Base-by-base conservation (phyloP, 2,888 invertebrate species). In the Hydrotaea diabolus region DNA sequence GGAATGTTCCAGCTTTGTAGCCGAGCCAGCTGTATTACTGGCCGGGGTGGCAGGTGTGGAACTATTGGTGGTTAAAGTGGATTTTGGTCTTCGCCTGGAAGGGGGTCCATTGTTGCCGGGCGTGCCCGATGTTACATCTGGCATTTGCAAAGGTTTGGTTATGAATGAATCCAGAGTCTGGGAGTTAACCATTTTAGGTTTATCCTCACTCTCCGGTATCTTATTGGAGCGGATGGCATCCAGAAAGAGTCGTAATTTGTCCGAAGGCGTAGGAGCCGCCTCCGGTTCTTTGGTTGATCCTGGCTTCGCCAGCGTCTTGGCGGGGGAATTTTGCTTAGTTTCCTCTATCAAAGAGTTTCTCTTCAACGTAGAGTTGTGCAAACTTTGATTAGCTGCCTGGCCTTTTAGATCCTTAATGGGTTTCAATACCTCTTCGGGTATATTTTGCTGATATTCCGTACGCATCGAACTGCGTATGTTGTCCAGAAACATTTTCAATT, bases 221-320 rank as follows among this genome's bases (percentile, higher is more conserved):
- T 92, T 92, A 86, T 92, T 92, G 15, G 92, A 89, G 19, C 92
- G 91, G 86, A 92, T 92, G 9, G 92, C 92, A 85, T 92, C 92
- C 8, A 92, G 87, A 83, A 92, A 92, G 57, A 92, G 89, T 31
- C 92, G 88, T 77, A 92, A 84, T 82, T 92, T 92, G 86, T 92
- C 92, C 1, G 92, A 92, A 7, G 92, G 92, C n/a, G 92, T 92
- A 23, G 90, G 90, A 0, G 89, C 86, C 17, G 90, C 88, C 2
- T 88, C 81, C 0, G 80, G 73, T 76, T 87, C 88, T 77, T 82
- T 17, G 36, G 8, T 11, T 11, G 23, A 15, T 26, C 0, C 23
- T 11, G 46, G 39, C 39, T 64, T 73, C 8, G 69, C 9, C 13
- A 5, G 9, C 46, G 31, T 53, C 43, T 57, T 26, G 17, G 9